Conservation (phyloP, 30 jellyfish, hydroid and myxozoan genomes). For the Pelagia noctiluca region DNA sequence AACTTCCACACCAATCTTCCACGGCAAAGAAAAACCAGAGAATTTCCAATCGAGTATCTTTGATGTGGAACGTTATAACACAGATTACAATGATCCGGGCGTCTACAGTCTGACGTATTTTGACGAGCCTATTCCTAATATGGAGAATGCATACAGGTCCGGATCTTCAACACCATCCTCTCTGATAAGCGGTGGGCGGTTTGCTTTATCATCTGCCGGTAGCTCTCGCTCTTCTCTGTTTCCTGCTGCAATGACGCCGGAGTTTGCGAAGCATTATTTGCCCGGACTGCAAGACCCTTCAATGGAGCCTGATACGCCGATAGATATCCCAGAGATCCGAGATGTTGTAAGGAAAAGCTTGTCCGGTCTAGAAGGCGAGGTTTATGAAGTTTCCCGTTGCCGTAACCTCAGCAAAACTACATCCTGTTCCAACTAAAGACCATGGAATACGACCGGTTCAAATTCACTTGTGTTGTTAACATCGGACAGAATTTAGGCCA, state of each 20-base stretch:
- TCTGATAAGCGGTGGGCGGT: conserved; percentile 68
- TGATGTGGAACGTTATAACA: conserved; percentile 41
- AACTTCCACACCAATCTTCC: conserved; percentile 71
- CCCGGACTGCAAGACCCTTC: conserved; percentile 72
- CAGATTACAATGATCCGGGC: conserved; percentile 78
- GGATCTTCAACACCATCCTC: conserved; percentile 71
- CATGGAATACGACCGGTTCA: conserved; percentile 63
- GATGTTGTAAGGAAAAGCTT: conserved; percentile 46
- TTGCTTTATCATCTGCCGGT: conserved; percentile 64
- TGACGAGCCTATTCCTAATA: conserved; percentile 76
- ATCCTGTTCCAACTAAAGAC: conserved; percentile 68
- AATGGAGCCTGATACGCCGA: conserved; percentile 65
- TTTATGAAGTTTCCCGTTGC: conserved; percentile 54
- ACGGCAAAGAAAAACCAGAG: conserved; percentile 74
- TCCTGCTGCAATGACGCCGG: conserved; percentile 60
- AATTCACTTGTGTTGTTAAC: conserved; percentile 71
- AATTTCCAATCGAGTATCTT: conserved; percentile 60
- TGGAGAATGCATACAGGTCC: conserved; percentile 56
- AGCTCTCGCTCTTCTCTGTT: conserved; percentile 56
- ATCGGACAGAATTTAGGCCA: conserved; percentile 84
- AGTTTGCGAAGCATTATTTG: conserved; percentile 58
- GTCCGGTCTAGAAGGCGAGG: conserved; percentile 59
- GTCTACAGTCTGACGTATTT: conserved; percentile 73
- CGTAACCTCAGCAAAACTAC: conserved; percentile 72
- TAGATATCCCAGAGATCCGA: conserved; percentile 52